Percentiles rank a stretch among this genome's conserved stretches.
Evolutionary conservation across 2,113 vertebrate species (phyloP).

Genomic region (Microtus ochrogaster): DNA sequence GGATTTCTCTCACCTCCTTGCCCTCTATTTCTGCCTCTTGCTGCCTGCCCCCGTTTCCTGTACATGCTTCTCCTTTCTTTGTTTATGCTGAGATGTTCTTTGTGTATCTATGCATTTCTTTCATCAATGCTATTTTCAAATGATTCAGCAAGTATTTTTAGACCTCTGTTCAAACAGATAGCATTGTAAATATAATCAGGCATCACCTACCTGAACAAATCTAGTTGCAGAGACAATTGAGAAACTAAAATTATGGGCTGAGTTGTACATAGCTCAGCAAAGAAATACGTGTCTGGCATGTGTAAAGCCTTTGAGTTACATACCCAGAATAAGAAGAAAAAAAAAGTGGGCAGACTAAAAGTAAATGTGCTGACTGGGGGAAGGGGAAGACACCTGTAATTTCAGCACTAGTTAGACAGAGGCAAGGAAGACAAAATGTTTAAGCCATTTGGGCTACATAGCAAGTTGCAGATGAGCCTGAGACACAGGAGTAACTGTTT

Average conservation of each 20-base stretch:
- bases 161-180: neutral
- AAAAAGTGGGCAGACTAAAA: neutral
- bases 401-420: neutral
- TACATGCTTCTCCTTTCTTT: neutral
- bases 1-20: neutral
- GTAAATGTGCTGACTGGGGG: neutral
- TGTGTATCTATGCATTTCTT: neutral
- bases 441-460: neutral
- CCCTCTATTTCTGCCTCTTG: too few relatives aligned
- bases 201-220: neutral
- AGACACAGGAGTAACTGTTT: neutral
- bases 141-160: neutral
- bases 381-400: too few relatives aligned
- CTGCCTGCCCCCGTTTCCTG: too few relatives aligned
- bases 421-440: too few relatives aligned
- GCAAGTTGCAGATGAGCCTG: neutral
- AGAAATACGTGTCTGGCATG: neutral
- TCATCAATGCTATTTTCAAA: neutral
- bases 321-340: neutral
- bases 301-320: neutral
- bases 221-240: neutral
- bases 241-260: too few relatives aligned
- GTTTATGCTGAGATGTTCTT: neutral
- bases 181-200: neutral
- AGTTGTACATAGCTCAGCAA: neutral